These are phyloP conservation scores for Remorina albescens DNA, from an alignment of 2,797 vertebrate genomes.

Conservation along the genomic window DNA sequence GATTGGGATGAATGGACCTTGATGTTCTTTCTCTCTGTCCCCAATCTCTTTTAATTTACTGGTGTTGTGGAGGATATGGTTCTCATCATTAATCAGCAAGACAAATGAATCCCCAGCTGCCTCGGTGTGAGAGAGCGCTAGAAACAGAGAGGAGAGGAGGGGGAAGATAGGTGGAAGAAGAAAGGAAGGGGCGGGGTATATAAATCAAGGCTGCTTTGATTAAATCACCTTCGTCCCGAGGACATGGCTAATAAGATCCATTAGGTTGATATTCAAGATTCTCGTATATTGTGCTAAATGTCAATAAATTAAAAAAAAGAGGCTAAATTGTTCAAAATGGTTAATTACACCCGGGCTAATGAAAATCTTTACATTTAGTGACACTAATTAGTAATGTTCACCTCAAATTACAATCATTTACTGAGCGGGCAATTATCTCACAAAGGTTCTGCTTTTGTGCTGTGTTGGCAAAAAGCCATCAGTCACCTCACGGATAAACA, in stretches of 20 bases:
- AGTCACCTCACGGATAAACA: slow-evolving; percentile 44
- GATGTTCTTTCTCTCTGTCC: slow-evolving; percentile 81
- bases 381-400: slow-evolving; percentile 73
- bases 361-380: slow-evolving; percentile 70
- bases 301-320: slow-evolving; percentile 77
- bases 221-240: slow-evolving; percentile 83
- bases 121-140: slow-evolving; percentile 56
- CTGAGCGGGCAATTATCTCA: slow-evolving; percentile 55
- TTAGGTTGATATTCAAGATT: slow-evolving; percentile 78
- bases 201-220: slow-evolving; percentile 83
- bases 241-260: slow-evolving; percentile 83
- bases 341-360: slow-evolving; percentile 60
- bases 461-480: slow-evolving; percentile 45
- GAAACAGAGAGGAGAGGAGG: slow-evolving; percentile 38
- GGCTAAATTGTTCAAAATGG: slow-evolving; percentile 60
- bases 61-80: slow-evolving; percentile 83
- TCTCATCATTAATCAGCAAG: slow-evolving; percentile 86
- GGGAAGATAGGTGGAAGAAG: slow-evolving; percentile 44
- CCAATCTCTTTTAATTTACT: slow-evolving; percentile 84
- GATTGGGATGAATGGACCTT: slow-evolving; percentile 84
- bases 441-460: slow-evolving; percentile 33
- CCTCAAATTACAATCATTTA: slow-evolving; percentile 66
- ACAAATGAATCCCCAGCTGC: slow-evolving; percentile 82
- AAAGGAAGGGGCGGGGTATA: slow-evolving; percentile 62
- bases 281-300: slow-evolving; percentile 71